These are phyloP conservation scores for Polyommatus icarus DNA, from an alignment of 2,888 invertebrate genomes.

Conservation along the genomic window DNA sequence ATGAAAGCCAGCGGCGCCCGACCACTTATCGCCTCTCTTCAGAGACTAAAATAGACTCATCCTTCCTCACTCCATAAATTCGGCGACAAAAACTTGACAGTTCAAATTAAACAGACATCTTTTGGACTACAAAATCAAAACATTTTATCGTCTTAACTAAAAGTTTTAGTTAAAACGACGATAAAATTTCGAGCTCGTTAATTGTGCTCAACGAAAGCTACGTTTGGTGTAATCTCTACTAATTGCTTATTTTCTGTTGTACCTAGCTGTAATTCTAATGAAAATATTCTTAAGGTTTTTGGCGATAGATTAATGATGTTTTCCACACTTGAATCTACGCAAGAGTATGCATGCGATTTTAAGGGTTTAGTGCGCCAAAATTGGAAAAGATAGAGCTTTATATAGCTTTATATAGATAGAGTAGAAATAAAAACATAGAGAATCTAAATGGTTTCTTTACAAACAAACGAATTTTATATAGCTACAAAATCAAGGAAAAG, in stretches of 20 bases:
- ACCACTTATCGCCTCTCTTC: constrained; percentile 73
- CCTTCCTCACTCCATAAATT: constrained; percentile 37
- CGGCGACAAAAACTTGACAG: constrained; percentile 6
- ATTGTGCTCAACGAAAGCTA: background rate
- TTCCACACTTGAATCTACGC: too few relatives aligned
- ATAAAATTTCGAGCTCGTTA: background rate
- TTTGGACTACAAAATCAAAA: background rate
- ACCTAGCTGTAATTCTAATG: too few relatives aligned
- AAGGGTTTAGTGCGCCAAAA: too few relatives aligned
- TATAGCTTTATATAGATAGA: too few relatives aligned
- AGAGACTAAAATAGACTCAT: constrained; percentile 68
- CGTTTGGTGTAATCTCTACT: background rate
- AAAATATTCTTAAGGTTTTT: too few relatives aligned
- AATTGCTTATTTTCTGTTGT: too few relatives aligned
- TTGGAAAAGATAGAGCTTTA: too few relatives aligned
- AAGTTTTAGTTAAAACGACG: background rate
- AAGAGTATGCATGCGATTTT: too few relatives aligned
- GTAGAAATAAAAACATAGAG: background rate
- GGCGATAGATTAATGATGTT: too few relatives aligned
- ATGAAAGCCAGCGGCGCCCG: constrained; percentile 71
- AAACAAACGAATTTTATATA: background rate
- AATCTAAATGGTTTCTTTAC: background rate
- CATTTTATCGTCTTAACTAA: background rate
- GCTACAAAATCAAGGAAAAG: background rate
- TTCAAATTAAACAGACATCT: constrained; percentile 3